Evolutionary conservation across 2,888 invertebrate species (phyloP).

Genomic region (Macaria notata): DNA sequence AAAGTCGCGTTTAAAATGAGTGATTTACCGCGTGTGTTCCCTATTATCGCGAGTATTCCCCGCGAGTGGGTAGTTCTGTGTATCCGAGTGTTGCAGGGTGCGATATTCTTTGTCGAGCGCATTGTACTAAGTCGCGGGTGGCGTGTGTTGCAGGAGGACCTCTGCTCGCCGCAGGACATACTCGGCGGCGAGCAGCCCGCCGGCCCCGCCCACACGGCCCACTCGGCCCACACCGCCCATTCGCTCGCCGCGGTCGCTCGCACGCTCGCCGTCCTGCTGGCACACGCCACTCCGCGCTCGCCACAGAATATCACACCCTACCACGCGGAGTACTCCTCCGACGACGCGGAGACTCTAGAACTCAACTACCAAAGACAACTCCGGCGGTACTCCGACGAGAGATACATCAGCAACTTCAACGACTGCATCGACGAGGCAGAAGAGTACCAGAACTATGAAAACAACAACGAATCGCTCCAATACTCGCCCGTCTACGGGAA

Average conservation of each 20-base stretch:
- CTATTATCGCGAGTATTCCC: too few species aligned
- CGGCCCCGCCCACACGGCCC: conserved; percentile 37
- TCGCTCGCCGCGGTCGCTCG: conserved; percentile 56
- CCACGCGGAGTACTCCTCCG: conserved; percentile 25
- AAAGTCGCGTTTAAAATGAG: too few species aligned
- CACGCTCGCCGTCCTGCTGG: conserved; percentile 58
- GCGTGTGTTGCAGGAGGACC: conserved; percentile 86
- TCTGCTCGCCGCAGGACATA: conserved; percentile 84
- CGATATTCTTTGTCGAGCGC: conserved; percentile 61
- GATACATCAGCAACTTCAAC: conserved; percentile 64
- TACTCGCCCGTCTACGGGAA: conserved; percentile 60
- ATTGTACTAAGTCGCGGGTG: conserved; percentile 70
- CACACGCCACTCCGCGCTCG: conserved; percentile 72
- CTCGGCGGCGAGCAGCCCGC: conserved; percentile 55
- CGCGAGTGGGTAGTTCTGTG: conserved; percentile 23
- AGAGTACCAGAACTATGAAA: conserved; percentile 64
- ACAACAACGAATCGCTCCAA: conserved; percentile 53
- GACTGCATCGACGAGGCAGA: conserved; percentile 70
- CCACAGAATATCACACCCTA: conserved; percentile 71
- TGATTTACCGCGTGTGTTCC: too few species aligned
- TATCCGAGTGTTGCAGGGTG: conserved; percentile 69
- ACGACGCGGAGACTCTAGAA: conserved; percentile 53
- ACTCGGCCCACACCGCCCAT: conserved; percentile 35
- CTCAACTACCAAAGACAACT: conserved; percentile 58
- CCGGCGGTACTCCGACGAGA: conserved; percentile 61